These are phyloP conservation scores for Mesorhabditis sp. DNA, from an alignment of 2,888 invertebrate genomes.

Conservation along the genomic window DNA sequence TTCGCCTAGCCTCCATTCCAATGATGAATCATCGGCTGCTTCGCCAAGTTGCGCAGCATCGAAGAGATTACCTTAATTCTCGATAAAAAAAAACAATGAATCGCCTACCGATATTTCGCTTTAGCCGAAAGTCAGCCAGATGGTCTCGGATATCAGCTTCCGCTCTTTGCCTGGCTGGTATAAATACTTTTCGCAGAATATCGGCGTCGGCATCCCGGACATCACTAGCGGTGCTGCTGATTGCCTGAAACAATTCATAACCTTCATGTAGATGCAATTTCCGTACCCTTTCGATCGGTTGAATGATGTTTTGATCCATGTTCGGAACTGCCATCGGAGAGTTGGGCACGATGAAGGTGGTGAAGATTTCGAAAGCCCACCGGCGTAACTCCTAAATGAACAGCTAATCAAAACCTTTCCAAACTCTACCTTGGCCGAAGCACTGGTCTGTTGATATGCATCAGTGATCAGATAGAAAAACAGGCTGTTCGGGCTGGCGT, in stretches of 20 bases:
- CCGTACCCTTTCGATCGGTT: slow-evolving; percentile 49
- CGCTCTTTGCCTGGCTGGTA: slow-evolving; percentile 79
- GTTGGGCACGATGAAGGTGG: slow-evolving; percentile 56
- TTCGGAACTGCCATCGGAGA: slow-evolving; percentile 52
- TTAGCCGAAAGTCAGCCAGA: slow-evolving; percentile 80
- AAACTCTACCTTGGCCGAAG: slow-evolving; percentile 70
- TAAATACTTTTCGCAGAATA: slow-evolving; percentile 68
- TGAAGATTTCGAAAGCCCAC: slow-evolving; percentile 83
- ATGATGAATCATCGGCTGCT: slow-evolving; percentile 27
- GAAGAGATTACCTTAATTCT: not conserved
- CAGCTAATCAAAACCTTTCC: not conserved
- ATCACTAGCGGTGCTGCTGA: slow-evolving; percentile 50
- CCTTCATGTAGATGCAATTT: not conserved
- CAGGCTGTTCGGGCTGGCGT: slow-evolving; percentile 76
- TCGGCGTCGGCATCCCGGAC: slow-evolving; percentile 45
- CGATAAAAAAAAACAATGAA: not conserved
- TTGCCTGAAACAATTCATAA: slow-evolving; percentile 49
- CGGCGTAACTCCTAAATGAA: slow-evolving; percentile 75
- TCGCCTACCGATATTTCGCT: slow-evolving; percentile 63
- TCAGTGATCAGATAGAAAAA: slow-evolving; percentile 86
- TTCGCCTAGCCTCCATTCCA: slow-evolving; percentile 25
- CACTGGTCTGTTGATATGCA: slow-evolving; percentile 71
- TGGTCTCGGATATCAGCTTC: slow-evolving; percentile 76
- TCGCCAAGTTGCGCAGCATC: slow-evolving; percentile 19
- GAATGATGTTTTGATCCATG: slow-evolving; percentile 49